Evolutionary conservation across 2,113 vertebrate genomes (phyloP).

Genomic region (Gavia stellata): DNA sequence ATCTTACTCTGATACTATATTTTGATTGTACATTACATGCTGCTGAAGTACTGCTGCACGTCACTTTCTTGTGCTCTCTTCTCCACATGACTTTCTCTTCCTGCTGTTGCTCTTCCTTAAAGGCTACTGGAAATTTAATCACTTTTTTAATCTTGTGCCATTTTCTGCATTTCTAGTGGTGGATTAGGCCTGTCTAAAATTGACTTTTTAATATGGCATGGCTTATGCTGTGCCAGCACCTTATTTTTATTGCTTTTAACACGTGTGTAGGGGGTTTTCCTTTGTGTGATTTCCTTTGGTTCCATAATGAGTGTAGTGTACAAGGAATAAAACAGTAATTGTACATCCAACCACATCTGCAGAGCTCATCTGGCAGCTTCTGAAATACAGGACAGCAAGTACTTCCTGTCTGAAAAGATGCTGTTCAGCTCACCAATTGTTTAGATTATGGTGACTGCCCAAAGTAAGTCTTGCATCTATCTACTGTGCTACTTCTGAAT

Average conservation of each 20-base stretch:
- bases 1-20: neutral
- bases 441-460: neutral
- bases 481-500: neutral
- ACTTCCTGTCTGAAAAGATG: neutral
- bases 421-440: neutral
- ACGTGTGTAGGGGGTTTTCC: neutral
- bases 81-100: neutral
- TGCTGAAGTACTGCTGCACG: neutral
- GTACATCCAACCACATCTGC: neutral
- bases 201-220: neutral
- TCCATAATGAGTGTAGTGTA: neutral
- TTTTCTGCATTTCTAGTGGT: neutral
- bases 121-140: neutral
- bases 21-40: neutral
- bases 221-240: neutral
- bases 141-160: neutral
- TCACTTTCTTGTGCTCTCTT: neutral
- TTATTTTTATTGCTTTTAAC: neutral
- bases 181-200: neutral
- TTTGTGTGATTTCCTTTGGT: neutral
- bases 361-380: neutral
- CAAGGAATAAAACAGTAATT: neutral
- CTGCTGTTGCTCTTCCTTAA: neutral
- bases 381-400: neutral
- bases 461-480: neutral